Conservation (phyloP, 2,797 vertebrate genomes). For the Stomatorhinus walkeri region DNA sequence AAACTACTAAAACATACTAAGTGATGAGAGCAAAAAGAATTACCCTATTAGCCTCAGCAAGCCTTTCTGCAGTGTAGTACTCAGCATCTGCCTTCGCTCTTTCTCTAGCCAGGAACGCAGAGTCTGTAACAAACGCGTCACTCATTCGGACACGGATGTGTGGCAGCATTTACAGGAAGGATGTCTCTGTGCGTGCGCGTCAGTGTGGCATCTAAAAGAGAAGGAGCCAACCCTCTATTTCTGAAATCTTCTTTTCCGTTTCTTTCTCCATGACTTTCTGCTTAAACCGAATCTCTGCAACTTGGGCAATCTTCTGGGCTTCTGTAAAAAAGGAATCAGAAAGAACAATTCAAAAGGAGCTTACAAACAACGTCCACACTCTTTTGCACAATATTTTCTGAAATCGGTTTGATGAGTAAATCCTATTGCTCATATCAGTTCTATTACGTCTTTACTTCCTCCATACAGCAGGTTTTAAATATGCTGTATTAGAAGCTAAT, state of each 20-base stretch:
- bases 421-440: not conserved
- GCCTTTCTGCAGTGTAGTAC: constrained; percentile 77
- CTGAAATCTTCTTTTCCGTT: constrained; percentile 87
- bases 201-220: not conserved
- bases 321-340: constrained; percentile 55
- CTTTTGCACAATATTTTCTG: not conserved
- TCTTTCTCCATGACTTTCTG: constrained; percentile 98
- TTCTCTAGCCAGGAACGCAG: constrained; percentile 83
- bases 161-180: not conserved
- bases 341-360: not conserved
- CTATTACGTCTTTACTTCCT: not conserved
- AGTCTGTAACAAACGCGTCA: constrained; percentile 48
- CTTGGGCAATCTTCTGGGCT: constrained; percentile 88
- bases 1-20: not conserved
- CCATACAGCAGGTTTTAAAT: not conserved
- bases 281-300: constrained; percentile 84
- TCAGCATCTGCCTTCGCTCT: constrained; percentile 85
- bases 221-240: constrained; percentile 77
- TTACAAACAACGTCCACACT: not conserved
- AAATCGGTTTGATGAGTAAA: not conserved
- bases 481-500: not conserved
- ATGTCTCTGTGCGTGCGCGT: not conserved
- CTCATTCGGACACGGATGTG: not conserved
- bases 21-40: not conserved
- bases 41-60: constrained; percentile 70